Conservation (phyloP, 2,113 vertebrate species). For the Lichenostomus cassidix region DNA sequence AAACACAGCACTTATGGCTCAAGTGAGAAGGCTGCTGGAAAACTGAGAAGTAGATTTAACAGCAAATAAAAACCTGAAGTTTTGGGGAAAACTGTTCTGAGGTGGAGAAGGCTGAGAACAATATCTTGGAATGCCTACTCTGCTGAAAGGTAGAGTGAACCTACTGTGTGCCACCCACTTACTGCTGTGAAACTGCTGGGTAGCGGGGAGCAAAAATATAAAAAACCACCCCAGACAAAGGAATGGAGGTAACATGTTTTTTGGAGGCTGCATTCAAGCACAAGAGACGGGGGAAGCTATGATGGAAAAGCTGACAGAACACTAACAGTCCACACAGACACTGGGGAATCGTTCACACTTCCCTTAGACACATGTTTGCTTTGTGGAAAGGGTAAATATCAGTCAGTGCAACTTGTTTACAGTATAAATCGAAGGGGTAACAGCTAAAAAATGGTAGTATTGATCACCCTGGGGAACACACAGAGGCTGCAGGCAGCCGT, state of each 20-base stretch:
- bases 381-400: not conserved
- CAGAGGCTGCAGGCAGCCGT: not conserved
- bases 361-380: not conserved
- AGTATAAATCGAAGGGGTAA: not conserved
- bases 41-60: not conserved
- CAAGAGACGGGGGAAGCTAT: fast-evolving
- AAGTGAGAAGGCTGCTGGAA: not conserved
- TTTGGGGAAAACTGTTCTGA: not conserved
- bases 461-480: not conserved
- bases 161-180: not conserved
- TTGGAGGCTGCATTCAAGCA: not conserved
- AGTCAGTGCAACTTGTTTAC: not conserved
- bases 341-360: not conserved
- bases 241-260: not conserved
- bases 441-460: not conserved
- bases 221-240: not conserved
- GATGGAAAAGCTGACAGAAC: not conserved
- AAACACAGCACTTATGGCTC: not conserved
- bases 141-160: not conserved
- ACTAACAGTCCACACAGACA: not conserved
- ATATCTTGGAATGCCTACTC: not conserved
- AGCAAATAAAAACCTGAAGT: not conserved
- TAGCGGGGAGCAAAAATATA: not conserved
- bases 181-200: not conserved
- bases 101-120: not conserved